These are phyloP conservation scores for Perithous albicinctus DNA, from an alignment of 2,888 invertebrate genomes.

Conservation along the genomic window DNA sequence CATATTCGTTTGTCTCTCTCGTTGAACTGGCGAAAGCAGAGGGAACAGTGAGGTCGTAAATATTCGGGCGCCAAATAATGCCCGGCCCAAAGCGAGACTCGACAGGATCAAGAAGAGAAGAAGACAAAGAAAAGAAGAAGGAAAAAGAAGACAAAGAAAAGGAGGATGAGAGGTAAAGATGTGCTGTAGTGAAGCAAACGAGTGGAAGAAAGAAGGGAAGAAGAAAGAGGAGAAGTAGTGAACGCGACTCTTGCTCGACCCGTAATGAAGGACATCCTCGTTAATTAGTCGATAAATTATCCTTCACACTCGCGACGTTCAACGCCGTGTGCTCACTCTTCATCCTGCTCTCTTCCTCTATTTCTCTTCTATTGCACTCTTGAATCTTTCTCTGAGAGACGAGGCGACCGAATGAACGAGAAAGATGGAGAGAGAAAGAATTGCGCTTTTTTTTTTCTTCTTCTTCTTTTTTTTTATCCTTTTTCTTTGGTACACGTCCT, in stretches of 20 bases:
- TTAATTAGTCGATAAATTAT: constrained; percentile 85
- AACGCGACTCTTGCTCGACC: constrained; percentile 78
- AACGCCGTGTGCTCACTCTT: constrained; percentile 71
- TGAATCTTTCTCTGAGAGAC: constrained; percentile 44
- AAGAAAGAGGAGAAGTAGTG: constrained; percentile 60
- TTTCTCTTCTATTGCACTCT: constrained; percentile 57
- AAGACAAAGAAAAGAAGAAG: constrained; percentile 21
- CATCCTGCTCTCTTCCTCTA: constrained; percentile 49
- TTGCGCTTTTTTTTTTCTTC: constrained; percentile 43
- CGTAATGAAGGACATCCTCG: constrained; percentile 85
- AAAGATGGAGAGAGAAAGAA: constrained; percentile 26
- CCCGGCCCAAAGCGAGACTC: constrained; percentile 77
- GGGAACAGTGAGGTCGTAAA: constrained; percentile 82
- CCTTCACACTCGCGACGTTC: constrained; percentile 80
- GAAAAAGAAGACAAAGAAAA: constrained; percentile 33
- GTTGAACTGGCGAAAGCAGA: constrained; percentile 64
- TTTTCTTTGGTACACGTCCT: constrained; percentile 48
- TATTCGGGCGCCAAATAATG: constrained; percentile 83
- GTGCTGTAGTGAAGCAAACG: constrained; percentile 38
- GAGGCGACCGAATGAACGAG: not conserved
- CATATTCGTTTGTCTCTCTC: constrained; percentile 35
- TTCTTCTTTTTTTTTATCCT: constrained; percentile 48
- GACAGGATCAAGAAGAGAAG: constrained; percentile 54
- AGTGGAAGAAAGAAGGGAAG: constrained; percentile 42
- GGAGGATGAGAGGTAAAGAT: constrained; percentile 39